A percentile compares a stretch with the other conserved stretches of the same genome.
Conservation (phyloP, 2,888 invertebrate genomes). For the Sinhomidia bicolor region DNA sequence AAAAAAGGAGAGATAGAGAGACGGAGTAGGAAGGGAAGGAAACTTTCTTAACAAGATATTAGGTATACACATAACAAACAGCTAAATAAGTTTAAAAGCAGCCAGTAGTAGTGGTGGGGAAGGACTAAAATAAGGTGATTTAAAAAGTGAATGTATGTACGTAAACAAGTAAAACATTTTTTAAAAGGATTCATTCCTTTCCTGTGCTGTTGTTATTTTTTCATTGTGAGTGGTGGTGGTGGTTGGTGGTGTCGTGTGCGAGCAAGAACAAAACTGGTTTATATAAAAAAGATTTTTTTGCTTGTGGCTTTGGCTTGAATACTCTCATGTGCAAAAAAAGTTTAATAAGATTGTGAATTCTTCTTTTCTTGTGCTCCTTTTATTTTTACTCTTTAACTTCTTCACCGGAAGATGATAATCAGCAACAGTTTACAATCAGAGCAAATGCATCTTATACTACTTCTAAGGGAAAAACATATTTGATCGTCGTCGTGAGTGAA, state of each 20-base stretch:
- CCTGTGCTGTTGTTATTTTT: constrained; percentile 17
- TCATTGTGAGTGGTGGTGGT: constrained; percentile 1
- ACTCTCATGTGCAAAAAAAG: constrained; percentile 24
- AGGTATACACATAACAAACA: neutral
- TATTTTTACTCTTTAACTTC: constrained; percentile 32
- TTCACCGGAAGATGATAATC: constrained; percentile 70
- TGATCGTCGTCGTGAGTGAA: constrained; percentile 6
- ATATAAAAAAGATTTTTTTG: neutral
- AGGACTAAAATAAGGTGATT: neutral
- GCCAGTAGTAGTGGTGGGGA: neutral
- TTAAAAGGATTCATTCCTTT: constrained; percentile 19
- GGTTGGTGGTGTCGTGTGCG: constrained; percentile 69
- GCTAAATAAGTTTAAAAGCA: neutral
- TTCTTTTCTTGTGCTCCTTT: constrained; percentile 50
- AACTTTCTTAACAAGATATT: constrained; percentile 55
- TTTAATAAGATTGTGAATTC: constrained; percentile 50
- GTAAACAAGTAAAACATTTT: neutral
- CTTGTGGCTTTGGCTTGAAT: constrained; percentile 43
- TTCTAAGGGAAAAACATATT: constrained; percentile 3
- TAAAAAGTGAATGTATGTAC: constrained; percentile 28
- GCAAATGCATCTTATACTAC: constrained; percentile 23
- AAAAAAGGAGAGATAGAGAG: constrained; percentile 13
- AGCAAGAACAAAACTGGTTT: constrained; percentile 52
- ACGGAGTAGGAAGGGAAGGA: constrained; percentile 56
- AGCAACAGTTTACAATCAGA: constrained; percentile 58